Evolutionary conservation across 2,797 vertebrate species (phyloP).

Genomic region (Amblyraja radiata): DNA sequence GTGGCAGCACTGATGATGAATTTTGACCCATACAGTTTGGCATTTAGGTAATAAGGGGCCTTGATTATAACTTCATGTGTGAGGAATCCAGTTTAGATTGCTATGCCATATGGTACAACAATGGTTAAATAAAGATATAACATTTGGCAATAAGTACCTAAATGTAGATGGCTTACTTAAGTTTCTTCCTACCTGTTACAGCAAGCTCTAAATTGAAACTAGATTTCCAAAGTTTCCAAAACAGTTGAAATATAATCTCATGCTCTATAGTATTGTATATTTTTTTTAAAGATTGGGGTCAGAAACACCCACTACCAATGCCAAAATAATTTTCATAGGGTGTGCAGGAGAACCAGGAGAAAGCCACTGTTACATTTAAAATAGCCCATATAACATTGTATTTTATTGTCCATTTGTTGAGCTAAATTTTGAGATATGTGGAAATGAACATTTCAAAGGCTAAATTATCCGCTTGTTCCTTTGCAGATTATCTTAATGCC

Average conservation of each 20-base stretch:
- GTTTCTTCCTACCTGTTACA: neutral
- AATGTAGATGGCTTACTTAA: neutral
- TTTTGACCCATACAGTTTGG: neutral
- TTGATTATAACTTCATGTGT: slow-evolving; percentile 9
- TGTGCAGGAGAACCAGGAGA: neutral
- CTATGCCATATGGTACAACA: neutral
- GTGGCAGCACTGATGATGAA: neutral
- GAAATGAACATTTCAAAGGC: no score
- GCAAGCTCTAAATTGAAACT: neutral
- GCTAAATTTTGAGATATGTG: neutral
- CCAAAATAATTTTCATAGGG: neutral
- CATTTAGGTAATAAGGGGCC: neutral
- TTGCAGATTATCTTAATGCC: neutral
- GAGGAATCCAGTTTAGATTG: neutral
- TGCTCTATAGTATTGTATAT: neutral
- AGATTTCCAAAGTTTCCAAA: neutral
- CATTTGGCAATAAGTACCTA: neutral
- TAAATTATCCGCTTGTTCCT: neutral
- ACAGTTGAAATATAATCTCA: neutral
- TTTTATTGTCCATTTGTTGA: neutral
- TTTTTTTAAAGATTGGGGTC: neutral
- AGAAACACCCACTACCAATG: neutral
- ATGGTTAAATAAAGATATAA: neutral
- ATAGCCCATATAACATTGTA: neutral
- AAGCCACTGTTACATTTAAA: neutral